A percentile compares a stretch with the other conserved stretches of the same genome.
Evolutionary conservation across 2,113 vertebrate genomes (phyloP).

Genomic region (Bos javanicus): DNA sequence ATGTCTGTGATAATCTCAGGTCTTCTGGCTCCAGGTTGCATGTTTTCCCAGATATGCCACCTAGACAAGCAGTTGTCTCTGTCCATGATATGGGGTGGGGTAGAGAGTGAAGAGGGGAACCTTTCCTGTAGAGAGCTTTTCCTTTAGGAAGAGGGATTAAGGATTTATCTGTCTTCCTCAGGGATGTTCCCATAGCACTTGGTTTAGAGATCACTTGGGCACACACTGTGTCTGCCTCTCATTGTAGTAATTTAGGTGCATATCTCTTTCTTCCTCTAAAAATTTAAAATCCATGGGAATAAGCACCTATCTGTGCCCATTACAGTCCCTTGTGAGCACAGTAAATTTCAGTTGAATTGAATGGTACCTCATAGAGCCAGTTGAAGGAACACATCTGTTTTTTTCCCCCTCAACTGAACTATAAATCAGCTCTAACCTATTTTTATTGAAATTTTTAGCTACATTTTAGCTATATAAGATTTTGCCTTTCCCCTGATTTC

Average conservation of each 20-base stretch:
- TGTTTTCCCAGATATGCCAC: background rate
- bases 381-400: background rate
- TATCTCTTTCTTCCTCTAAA: background rate
- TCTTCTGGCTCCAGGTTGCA: background rate
- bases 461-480: background rate
- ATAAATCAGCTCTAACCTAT: background rate
- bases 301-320: background rate
- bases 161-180: background rate
- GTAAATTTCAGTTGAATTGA: background rate
- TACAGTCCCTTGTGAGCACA: background rate
- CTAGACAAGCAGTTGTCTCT: background rate
- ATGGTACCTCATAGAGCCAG: background rate
- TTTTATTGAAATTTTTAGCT: conserved; percentile 16
- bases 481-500: background rate
- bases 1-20: background rate
- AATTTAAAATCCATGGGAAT: background rate
- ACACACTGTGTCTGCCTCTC: background rate
- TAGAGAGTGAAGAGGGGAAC: background rate
- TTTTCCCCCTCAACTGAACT: background rate
- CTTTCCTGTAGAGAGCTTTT: background rate
- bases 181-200: background rate
- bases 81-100: background rate
- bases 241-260: background rate
- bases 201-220: background rate
- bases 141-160: background rate